Conservation (phyloP, 2,797 vertebrate species). For the Gallinago solitaria region DNA sequence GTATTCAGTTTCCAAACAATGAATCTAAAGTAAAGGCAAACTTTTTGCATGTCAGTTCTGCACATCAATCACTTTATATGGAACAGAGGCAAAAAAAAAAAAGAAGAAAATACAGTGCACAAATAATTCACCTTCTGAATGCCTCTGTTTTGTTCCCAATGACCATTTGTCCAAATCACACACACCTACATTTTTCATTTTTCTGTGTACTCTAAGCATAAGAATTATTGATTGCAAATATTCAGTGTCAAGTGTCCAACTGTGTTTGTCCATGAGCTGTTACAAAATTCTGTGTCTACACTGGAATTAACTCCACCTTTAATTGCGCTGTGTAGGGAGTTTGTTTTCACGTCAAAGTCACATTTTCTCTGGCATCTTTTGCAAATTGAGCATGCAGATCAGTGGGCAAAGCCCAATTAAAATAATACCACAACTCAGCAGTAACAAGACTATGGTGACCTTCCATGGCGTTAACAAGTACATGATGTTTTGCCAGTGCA, state of each 20-base stretch:
- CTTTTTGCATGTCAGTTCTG: neutral
- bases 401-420: slow-evolving; percentile 12
- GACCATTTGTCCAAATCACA: neutral
- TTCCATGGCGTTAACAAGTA: neutral
- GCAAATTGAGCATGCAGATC: neutral
- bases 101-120: neutral
- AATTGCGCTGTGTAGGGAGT: neutral
- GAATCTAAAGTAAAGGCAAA: neutral
- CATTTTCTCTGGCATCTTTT: neutral
- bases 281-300: neutral
- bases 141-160: neutral
- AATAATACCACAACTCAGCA: neutral
- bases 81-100: neutral
- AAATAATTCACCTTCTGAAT: neutral
- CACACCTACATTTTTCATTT: neutral
- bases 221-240: neutral
- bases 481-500: neutral
- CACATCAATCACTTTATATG: neutral
- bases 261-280: neutral
- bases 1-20: neutral
- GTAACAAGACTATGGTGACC: neutral
- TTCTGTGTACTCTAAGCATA: neutral
- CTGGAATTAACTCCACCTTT: neutral
- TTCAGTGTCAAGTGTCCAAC: neutral
- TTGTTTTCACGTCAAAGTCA: neutral